These are phyloP conservation scores for Psix sp. DNA, from an alignment of 1,140 invertebrate genomes.

Conservation along the genomic window DNA sequence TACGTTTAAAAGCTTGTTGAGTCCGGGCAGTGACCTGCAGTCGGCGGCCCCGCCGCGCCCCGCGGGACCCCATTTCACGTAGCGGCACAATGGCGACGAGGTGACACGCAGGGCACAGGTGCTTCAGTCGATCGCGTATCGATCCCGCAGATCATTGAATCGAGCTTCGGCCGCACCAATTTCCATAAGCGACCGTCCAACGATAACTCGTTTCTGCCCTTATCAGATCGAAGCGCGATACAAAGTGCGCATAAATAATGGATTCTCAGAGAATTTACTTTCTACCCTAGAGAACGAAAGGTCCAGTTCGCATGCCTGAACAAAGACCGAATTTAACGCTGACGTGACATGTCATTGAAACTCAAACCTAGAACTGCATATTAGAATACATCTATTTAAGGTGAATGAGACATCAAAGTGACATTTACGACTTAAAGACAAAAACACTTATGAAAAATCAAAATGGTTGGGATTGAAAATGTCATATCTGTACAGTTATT, in stretches of 20 bases:
- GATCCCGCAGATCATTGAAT: constrained; percentile 72
- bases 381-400: too few relatives aligned
- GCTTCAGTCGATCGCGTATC: constrained; percentile 70
- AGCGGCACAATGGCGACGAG: constrained; percentile 48
- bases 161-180: constrained; percentile 66
- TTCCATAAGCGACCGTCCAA: constrained; percentile 67
- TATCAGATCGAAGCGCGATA: constrained; percentile 66
- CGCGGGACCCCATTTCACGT: constrained; percentile 36
- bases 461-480: too few relatives aligned
- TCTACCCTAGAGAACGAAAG: constrained; percentile 22
- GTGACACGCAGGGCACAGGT: constrained; percentile 73
- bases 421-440: too few relatives aligned
- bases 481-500: too few relatives aligned
- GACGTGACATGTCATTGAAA: too few relatives aligned
- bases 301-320: constrained; percentile 6
- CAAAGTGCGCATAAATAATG: constrained; percentile 71
- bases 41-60: constrained; percentile 6
- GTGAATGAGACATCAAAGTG: too few relatives aligned
- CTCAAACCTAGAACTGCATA: too few relatives aligned
- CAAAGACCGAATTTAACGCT: constrained; percentile 1
- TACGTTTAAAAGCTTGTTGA: constrained; percentile 70
- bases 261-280: constrained; percentile 58
- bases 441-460: too few relatives aligned
- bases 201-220: constrained; percentile 30
- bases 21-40: constrained; percentile 71